Conservation (phyloP, 2,113 vertebrate species). For the Nematolebias whitei region DNA sequence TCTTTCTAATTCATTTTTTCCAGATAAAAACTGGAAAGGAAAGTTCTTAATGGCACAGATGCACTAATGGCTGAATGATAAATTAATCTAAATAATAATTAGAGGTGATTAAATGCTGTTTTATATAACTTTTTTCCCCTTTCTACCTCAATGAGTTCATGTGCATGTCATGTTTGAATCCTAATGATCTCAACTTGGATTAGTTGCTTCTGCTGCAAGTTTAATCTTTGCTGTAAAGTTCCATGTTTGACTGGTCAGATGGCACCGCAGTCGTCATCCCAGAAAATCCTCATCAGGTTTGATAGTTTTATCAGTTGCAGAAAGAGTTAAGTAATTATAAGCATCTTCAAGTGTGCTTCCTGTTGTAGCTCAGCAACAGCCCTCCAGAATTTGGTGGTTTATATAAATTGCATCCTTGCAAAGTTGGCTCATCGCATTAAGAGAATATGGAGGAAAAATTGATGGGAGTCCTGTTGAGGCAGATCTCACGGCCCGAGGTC, state of each 20-base stretch:
- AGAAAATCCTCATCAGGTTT: constrained; percentile 14
- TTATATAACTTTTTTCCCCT: not conserved
- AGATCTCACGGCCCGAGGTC: constrained; percentile 45
- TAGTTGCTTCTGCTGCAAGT: constrained; percentile 23
- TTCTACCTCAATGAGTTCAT: constrained; percentile 5
- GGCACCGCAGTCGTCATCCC: too few relatives aligned
- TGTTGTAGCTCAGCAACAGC: not conserved
- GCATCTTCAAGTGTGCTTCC: constrained; percentile 34
- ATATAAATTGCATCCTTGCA: constrained; percentile 48
- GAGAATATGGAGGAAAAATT: constrained; percentile 15
- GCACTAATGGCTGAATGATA: not conserved
- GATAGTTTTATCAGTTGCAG: constrained; percentile 21
- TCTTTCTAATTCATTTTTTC: not conserved
- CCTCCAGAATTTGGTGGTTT: constrained; percentile 16
- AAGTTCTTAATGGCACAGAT: not conserved
- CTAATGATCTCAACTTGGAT: constrained; percentile 49
- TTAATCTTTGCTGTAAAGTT: constrained; percentile 49
- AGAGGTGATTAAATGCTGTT: not conserved
- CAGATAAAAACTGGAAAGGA: not conserved
- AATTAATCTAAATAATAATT: not conserved
- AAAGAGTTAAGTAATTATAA: not conserved
- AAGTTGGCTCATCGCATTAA: constrained; percentile 14
- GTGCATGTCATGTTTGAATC: constrained; percentile 12
- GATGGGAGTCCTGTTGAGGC: constrained; percentile 33
- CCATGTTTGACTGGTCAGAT: too few relatives aligned